phyloP scores from a whole-genome alignment of 30 jellyfish, hydroid and myxozoan species.

The Nemopilema nomurai region DNA sequence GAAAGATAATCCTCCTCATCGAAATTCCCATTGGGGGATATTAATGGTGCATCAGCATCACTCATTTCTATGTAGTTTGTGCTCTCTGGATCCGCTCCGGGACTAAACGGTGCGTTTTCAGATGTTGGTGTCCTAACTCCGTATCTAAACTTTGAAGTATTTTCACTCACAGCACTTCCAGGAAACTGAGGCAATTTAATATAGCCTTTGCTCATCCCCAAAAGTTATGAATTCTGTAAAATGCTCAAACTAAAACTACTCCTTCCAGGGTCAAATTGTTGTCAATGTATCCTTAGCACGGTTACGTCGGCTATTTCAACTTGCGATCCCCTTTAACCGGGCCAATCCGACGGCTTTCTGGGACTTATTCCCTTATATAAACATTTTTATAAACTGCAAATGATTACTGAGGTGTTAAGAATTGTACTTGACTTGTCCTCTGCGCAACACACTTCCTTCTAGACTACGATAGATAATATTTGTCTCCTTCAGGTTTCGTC shows the following conservation, averaged over 20 bases:
- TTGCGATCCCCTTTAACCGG: too few relatives aligned
- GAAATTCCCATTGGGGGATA: slow-evolving; percentile 59
- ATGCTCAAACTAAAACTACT: not conserved
- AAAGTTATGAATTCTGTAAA: not conserved
- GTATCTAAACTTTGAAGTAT: slow-evolving; percentile 33
- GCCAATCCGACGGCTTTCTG: too few relatives aligned
- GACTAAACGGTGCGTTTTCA: slow-evolving; percentile 15
- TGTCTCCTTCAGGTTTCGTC: not conserved
- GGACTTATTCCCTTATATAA: too few relatives aligned
- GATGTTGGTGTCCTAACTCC: slow-evolving; percentile 55
- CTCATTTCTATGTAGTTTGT: slow-evolving; percentile 40
- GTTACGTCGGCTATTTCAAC: too few relatives aligned
- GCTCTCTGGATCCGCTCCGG: slow-evolving; percentile 27
- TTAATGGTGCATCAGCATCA: slow-evolving; percentile 64
- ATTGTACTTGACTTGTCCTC: too few relatives aligned
- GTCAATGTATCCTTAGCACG: not conserved
- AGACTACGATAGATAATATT: too few relatives aligned
- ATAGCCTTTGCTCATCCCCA: slow-evolving; percentile 64
- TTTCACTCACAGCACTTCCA: slow-evolving; percentile 39
- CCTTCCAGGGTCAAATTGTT: not conserved
- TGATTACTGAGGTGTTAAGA: too few relatives aligned
- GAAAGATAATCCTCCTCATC: slow-evolving; percentile 96
- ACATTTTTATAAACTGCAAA: too few relatives aligned
- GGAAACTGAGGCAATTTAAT: slow-evolving; percentile 55
- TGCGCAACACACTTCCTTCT: too few relatives aligned